Conservation (phyloP, 2,797 vertebrate genomes). For the Carapus acus region DNA sequence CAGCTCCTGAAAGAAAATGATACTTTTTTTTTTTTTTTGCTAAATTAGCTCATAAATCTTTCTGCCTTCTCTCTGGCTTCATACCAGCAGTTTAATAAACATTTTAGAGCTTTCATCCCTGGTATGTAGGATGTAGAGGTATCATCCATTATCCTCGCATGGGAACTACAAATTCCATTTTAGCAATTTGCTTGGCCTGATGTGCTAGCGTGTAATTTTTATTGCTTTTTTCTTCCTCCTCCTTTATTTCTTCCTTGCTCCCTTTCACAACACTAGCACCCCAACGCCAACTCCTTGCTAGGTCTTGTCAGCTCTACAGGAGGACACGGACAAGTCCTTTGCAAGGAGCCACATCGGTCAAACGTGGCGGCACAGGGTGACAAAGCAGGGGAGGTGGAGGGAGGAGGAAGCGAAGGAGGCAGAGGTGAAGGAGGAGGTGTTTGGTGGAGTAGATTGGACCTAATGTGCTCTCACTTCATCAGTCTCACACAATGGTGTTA, state of each 20-base stretch:
- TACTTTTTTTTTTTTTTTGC: conserved; percentile 3
- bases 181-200: background rate
- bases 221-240: background rate
- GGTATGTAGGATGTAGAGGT: background rate
- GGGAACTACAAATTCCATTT: background rate
- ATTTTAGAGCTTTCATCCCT: background rate
- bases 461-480: conserved; percentile 37
- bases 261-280: no score
- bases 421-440: background rate
- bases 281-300: no score
- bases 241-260: conserved; percentile 7
- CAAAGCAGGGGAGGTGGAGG: conserved; percentile 3
- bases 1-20: background rate
- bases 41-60: no score
- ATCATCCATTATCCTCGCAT: conserved; percentile 2
- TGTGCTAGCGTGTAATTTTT: no score
- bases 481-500: conserved; percentile 23
- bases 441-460: no score
- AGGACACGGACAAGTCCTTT: no score
- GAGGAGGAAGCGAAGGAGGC: background rate
- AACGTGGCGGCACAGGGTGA: no score
- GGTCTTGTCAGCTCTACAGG: no score
- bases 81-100: background rate
- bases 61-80: background rate
- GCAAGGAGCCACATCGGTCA: no score